Base-by-base conservation (phyloP, 1,140 invertebrate genomes). In the Brachionus asplanchnoidis region DNA sequence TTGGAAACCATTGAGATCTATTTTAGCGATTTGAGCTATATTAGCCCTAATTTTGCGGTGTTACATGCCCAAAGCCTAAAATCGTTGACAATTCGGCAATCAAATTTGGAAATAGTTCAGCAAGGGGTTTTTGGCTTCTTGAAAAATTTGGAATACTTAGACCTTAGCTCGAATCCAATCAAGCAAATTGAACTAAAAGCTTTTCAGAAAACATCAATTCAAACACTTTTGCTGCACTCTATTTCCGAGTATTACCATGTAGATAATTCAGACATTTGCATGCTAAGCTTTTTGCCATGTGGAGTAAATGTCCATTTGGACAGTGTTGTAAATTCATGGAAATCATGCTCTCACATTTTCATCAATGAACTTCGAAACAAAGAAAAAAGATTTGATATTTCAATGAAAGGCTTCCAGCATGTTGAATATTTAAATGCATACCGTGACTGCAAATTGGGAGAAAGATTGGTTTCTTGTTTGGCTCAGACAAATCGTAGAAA, bases 131-230 rank as follows among this genome's bases (percentile, higher is more conserved):
- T 82, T 44, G 79, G 42, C 9, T 20, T 9, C 3, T 82, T 82
- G n/a, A 17, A 17, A 36, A 44, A 44, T 56, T 46, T 82, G 32
- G 53, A 82, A 68, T 82, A 42, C 66, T 46, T 82, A 11, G 79
- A 82, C n/a, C 28, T 82, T 3, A 82, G 79, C 40, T 82, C 79
- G 9, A 82, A 82, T 82, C 79, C 79, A 28, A 82, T 82, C 23
- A 65, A 60, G 40, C 42, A 23, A 46, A 46, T 82, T 17, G 53
- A 82, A 14, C 12, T 50, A 46, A 50, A 50, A 23, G 12, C 73
- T 46, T 77, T 77, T 50, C 6, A 77, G 2, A 23, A 28, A n/a
- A 46, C 44, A 50, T 50, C 42, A 6, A 12, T 77, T 28, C 17
- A 77, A 17, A 26, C 44, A 11, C 46, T 77, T 26, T 50, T 50